phyloP scores from a whole-genome alignment of 1,140 invertebrate species.

The Papilio polyxenes region DNA sequence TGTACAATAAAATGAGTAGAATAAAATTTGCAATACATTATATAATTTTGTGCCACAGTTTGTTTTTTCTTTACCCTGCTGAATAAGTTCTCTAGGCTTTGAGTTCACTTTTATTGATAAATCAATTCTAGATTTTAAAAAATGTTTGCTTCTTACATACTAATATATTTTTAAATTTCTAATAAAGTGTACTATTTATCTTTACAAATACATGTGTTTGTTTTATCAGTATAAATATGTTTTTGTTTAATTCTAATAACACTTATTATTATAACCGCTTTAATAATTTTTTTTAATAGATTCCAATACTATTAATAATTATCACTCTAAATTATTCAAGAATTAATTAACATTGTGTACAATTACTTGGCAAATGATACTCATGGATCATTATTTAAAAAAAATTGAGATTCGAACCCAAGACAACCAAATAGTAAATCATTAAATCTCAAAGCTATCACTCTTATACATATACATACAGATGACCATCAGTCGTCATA shows the following conservation, averaged over 20 bases:
- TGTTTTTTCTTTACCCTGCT: neutral
- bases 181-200: neutral
- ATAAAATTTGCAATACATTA: constrained; percentile 2
- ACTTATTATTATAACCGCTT: neutral
- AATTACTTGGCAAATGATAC: no score
- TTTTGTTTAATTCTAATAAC: neutral
- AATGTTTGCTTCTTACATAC: neutral
- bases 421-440: neutral
- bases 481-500: no score
- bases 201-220: constrained; percentile 6
- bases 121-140: neutral
- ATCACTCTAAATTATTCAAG: no score
- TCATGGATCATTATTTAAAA: no score
- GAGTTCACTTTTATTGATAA: neutral
- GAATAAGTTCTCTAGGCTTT: neutral
- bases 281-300: neutral
- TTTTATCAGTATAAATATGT: neutral
- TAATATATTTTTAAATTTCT: neutral
- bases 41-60: neutral
- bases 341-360: no score
- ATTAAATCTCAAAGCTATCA: neutral
- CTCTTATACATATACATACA: no score
- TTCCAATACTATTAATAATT: no score
- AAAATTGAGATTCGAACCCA: neutral
- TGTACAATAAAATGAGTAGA: constrained; percentile 9